Base-by-base conservation (phyloP, 2,113 vertebrate genomes). In the Zosterops hypoxanthus region DNA sequence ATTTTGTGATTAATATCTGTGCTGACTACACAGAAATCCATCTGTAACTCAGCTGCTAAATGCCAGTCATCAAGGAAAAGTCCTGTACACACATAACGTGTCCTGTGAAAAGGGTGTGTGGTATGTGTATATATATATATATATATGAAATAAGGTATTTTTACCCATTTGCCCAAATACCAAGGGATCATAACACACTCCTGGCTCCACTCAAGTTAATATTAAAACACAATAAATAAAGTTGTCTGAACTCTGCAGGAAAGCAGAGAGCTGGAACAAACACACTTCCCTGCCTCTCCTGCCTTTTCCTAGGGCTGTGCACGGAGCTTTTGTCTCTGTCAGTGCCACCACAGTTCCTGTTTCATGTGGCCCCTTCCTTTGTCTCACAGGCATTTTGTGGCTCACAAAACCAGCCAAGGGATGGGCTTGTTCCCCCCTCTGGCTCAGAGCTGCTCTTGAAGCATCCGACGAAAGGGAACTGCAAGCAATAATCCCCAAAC, bases 291-390 rank as follows among this genome's bases (percentile, higher is more conserved):
- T 61, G 56, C 64, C 64, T 78, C 69, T 36, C 73, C 15, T 50
- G 79, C 73, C 42, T 87, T 68, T n/a, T 94, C 79, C 91, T 21
- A 77, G 56, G 49, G 83, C 66, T 12, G 34, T 49, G 83, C 1
- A 0, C 22, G 81, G 82, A 86, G 92, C 41, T 92, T 86, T 77
- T 78, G 61, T 42, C 70, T 52, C 88, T 53, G 66, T 31, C 90
- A 81, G 82, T 79, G 90, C 66, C 91, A 80, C 61, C 44, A 79
- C 73, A 71, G 66, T 34, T 34, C 75, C 90, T 60, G 66, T 80
- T 89, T 89, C 90, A 86, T 82, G 88, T 66, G 92, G 86, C 31
- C 71, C 61, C 57, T 55, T 75, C 72, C 83, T 96, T 94, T 85
- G 76, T 82, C 68, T 88, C 12, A 5, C 59, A 77, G 75, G 50